A percentile compares a stretch with the other conserved stretches of the same genome.
These are phyloP conservation scores for Pipistrellus kuhlii DNA, from an alignment of 2,797 vertebrate genomes.

Conservation along the genomic window DNA sequence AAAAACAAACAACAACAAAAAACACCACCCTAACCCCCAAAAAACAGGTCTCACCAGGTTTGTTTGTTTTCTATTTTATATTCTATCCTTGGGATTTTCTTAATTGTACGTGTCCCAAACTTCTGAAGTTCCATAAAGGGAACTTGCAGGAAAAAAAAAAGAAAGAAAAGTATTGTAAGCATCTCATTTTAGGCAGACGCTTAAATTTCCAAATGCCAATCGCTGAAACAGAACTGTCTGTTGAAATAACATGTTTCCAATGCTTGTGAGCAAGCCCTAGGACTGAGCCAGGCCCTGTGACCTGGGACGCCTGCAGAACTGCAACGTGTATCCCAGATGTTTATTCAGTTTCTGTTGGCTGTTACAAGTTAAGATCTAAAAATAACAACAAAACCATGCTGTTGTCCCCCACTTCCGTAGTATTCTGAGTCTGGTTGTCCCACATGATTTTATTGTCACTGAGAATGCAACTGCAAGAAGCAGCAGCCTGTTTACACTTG, in stretches of 20 bases:
- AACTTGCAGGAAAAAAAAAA: neutral
- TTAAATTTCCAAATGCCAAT: conserved; percentile 67
- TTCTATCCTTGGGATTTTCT: neutral
- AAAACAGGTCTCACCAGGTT: neutral
- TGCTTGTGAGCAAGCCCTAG: neutral
- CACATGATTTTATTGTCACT: neutral
- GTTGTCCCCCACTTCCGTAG: neutral
- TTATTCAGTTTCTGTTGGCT: conserved; percentile 73
- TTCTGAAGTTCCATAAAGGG: neutral
- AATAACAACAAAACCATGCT: conserved; percentile 77
- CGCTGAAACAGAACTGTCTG: conserved; percentile 76
- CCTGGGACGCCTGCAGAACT: conserved; percentile 71
- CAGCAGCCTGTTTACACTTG: neutral
- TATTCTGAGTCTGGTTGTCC: neutral
- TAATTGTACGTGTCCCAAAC: neutral
- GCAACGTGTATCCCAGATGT: conserved; percentile 55
- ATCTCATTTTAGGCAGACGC: neutral
- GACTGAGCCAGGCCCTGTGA: neutral
- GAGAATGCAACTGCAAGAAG: neutral
- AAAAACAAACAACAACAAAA: neutral
- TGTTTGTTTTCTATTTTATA: neutral
- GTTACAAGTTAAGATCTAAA: conserved; percentile 77
- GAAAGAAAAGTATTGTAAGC: conserved; percentile 49
- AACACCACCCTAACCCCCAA: no score
- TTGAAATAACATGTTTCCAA: conserved; percentile 77